Base-by-base conservation (phyloP, 2,797 vertebrate species). In the Schizothorax lantsangensis region DNA sequence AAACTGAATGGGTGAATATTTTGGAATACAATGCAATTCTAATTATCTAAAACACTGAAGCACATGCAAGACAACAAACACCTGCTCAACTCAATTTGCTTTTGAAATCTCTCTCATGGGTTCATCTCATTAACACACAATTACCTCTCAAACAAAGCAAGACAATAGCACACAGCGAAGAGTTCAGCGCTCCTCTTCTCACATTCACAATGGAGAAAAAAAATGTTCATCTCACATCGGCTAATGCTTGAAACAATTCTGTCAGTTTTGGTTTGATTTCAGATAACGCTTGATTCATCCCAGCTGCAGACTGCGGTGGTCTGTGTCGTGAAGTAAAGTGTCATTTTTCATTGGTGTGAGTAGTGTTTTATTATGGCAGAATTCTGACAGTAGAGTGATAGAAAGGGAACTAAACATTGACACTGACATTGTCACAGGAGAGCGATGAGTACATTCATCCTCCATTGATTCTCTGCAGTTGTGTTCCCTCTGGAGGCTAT, bases 51-150 rank as follows among this genome's bases (percentile, higher is more conserved):
- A 88, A 85, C 71, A 82, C 77, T 30, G 47, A 78, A 78, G 83
- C 83, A 85, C 83, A 85, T 69, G 79, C 68, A 86, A 72, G 73
- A 86, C 45, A 75, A 83, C 81, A 87, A 86, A 79, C 85, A 87
- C 74, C 81, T 81, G 75, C 54, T 80, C 82, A 43, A 72, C 84
- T 87, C 77, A 83, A 85, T 86, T 86, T 88, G 69, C 85, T 84
- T 80, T 86, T 75, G 69, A 84, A 83, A 88, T 83, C 73, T 69
- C 84, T 86, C 85, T 86, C 73, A 72, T 75, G 88, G 78, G 81
- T 86, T 84, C 43, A 85, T 86, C 57, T 88, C 84, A 88, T 89
- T 89, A 86, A 79, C 75, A 86, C 47, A 47, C 69, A 85, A 78
- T 81, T 88, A 84, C 81, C 33, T 84, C 52, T 43, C 52, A 75